Evolutionary conservation across 2,797 vertebrate species (phyloP).

Genomic region (Chloroceryle inda): DNA sequence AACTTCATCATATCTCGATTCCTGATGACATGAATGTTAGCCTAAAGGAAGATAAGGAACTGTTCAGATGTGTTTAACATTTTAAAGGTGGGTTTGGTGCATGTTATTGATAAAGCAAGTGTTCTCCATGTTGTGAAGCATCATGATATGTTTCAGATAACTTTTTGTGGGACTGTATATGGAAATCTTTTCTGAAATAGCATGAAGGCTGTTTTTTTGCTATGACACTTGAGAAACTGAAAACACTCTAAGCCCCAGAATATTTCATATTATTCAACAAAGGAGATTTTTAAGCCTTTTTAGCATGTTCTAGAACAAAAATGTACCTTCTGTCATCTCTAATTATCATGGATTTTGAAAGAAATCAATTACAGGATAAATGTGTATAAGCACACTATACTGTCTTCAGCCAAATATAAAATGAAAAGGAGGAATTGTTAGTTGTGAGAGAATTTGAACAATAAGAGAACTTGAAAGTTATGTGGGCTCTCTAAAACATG

Average conservation of each 20-base stretch:
- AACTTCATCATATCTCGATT: not conserved
- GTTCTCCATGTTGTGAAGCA: not conserved
- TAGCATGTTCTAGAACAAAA: not conserved
- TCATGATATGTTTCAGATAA: not conserved
- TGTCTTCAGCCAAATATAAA: not conserved
- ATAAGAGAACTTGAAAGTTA: not conserved
- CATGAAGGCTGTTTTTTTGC: not conserved
- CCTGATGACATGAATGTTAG: not conserved
- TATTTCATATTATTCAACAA: not conserved
- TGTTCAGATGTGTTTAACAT: not conserved
- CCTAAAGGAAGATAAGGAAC: not conserved
- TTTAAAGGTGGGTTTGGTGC: not conserved
- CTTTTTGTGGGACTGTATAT: not conserved
- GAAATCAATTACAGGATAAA: not conserved
- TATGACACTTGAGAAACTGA: not conserved
- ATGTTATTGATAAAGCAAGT: not conserved
- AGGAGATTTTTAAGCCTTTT: not conserved
- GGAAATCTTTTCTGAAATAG: not conserved
- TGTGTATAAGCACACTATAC: not conserved
- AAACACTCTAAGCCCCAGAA: not conserved
- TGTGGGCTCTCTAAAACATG: not conserved
- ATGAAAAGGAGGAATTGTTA: not conserved
- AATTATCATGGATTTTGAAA: not conserved
- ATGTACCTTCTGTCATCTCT: not conserved
- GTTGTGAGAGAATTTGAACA: not conserved